phyloP scores from a whole-genome alignment of 2,797 vertebrate species.

The Takifugu ocellatus region DNA sequence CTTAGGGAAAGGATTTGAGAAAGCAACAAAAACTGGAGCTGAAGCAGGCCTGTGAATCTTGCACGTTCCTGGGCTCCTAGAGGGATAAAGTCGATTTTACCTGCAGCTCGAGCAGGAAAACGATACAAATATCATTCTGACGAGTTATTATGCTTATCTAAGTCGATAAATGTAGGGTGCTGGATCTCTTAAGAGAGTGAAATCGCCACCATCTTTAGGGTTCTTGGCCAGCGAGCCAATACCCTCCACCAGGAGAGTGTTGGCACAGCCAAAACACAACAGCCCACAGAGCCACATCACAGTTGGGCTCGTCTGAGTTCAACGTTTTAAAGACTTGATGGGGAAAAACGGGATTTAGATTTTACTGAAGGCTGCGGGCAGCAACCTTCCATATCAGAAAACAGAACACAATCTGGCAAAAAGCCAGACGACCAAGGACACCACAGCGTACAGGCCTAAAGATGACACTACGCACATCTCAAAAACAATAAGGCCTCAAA shows the following conservation, averaged over 20 bases:
- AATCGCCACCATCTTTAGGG: too few relatives aligned
- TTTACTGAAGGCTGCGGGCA: constrained; percentile 16
- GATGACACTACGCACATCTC: too few relatives aligned
- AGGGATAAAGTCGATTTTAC: constrained; percentile 8
- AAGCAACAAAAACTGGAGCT: constrained; percentile 19
- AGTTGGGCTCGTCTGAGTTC: constrained; percentile 6
- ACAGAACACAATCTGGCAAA: too few relatives aligned
- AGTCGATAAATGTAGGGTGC: constrained; percentile 1
- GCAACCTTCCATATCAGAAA: too few relatives aligned
- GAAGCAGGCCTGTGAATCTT: constrained; percentile 26
- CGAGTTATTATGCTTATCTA: constrained; percentile 12
- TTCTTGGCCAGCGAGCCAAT: too few relatives aligned
- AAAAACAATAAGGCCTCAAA: constrained; percentile 21
- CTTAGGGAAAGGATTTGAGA: constrained; percentile 46
- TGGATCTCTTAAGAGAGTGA: too few relatives aligned
- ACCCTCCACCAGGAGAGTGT: background rate
- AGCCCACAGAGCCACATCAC: constrained; percentile 32
- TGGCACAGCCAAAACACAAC: background rate
- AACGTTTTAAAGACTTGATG: constrained; percentile 21
- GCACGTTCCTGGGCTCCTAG: constrained; percentile 18
- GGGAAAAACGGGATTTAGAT: constrained; percentile 37
- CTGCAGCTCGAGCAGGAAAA: background rate
- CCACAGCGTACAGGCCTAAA: constrained; percentile 29
- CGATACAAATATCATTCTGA: background rate
- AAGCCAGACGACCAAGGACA: constrained; percentile 29